Evolutionary conservation across 2,797 vertebrate genomes (phyloP).

Genomic region (Etheostoma perlongum): DNA sequence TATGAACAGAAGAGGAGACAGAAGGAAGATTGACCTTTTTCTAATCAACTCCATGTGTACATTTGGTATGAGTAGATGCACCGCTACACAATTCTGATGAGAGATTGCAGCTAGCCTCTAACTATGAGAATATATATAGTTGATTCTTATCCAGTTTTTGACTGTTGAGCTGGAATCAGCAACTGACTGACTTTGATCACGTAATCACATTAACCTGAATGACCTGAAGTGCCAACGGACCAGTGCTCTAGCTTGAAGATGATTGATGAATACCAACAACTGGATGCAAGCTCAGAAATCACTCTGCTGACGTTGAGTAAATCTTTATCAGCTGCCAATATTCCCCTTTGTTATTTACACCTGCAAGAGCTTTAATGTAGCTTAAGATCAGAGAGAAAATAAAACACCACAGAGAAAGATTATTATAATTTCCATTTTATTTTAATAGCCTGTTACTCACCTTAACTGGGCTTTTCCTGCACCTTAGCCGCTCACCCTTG

Average conservation of each 20-base stretch:
- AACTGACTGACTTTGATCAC: slow-evolving; percentile 61
- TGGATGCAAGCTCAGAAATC: slow-evolving; percentile 29
- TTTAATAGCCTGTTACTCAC: slow-evolving; percentile 29
- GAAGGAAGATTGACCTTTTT: slow-evolving; percentile 60
- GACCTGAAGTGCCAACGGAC: slow-evolving; percentile 60
- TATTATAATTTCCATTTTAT: slow-evolving; percentile 14
- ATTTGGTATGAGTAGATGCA: slow-evolving; percentile 36
- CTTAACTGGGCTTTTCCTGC: slow-evolving; percentile 21
- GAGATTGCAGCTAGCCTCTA: slow-evolving; percentile 25
- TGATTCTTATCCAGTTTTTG: slow-evolving; percentile 62
- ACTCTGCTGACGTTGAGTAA: slow-evolving; percentile 36
- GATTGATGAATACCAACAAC: slow-evolving; percentile 64
- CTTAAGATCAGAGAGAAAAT: background rate
- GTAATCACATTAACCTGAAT: slow-evolving; percentile 71
- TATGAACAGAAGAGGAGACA: slow-evolving; percentile 38
- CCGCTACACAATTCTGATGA: slow-evolving; percentile 23
- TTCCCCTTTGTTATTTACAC: slow-evolving; percentile 26
- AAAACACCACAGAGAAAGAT: slow-evolving; percentile 4
- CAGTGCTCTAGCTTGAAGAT: slow-evolving; percentile 23
- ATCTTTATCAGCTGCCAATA: slow-evolving; percentile 48
- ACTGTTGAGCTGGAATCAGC: slow-evolving; percentile 42
- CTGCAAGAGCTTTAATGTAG: background rate
- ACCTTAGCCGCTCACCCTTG: slow-evolving; percentile 14
- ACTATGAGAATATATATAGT: slow-evolving; percentile 30
- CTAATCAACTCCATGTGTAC: slow-evolving; percentile 48